These are phyloP conservation scores for Podarcis cretensis DNA, from an alignment of 2,113 vertebrate species.

Conservation along the genomic window DNA sequence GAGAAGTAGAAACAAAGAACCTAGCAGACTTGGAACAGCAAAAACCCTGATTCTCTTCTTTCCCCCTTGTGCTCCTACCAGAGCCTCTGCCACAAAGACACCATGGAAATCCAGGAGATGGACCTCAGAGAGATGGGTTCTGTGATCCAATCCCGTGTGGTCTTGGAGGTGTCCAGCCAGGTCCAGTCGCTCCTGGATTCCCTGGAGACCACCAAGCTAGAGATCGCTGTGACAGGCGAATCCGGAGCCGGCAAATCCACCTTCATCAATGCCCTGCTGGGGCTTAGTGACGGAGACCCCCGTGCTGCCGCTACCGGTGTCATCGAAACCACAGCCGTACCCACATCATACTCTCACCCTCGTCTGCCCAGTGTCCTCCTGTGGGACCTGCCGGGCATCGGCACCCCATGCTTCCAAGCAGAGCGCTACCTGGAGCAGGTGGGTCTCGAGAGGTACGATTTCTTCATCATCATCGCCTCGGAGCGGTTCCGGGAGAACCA, in stretches of 20 bases:
- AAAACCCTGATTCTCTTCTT: neutral
- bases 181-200: slow-evolving; percentile 14
- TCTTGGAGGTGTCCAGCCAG: slow-evolving; percentile 11
- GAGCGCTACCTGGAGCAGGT: slow-evolving; percentile 54
- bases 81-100: neutral
- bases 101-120: neutral
- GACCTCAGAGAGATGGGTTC: slow-evolving; percentile 22
- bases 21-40: neutral
- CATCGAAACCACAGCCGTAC: slow-evolving; percentile 61
- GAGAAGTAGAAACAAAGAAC: neutral
- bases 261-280: slow-evolving; percentile 66
- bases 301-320: slow-evolving; percentile 63
- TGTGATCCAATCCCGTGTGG: neutral
- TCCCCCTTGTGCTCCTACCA: neutral
- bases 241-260: slow-evolving; percentile 70
- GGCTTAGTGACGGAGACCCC: slow-evolving; percentile 51
- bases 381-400: slow-evolving; percentile 70
- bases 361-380: slow-evolving; percentile 49
- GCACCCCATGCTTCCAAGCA: slow-evolving; percentile 62
- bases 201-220: slow-evolving; percentile 35
- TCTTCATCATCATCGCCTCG: slow-evolving; percentile 67
- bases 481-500: slow-evolving; percentile 63
- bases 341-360: slow-evolving; percentile 48
- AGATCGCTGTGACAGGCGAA: slow-evolving; percentile 70
- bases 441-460: slow-evolving; percentile 59